Evolutionary conservation across 2,888 invertebrate species (phyloP), one percentile per base, ranked within the genome.

Genomic region (Dromius quadrimaculatus): DNA sequence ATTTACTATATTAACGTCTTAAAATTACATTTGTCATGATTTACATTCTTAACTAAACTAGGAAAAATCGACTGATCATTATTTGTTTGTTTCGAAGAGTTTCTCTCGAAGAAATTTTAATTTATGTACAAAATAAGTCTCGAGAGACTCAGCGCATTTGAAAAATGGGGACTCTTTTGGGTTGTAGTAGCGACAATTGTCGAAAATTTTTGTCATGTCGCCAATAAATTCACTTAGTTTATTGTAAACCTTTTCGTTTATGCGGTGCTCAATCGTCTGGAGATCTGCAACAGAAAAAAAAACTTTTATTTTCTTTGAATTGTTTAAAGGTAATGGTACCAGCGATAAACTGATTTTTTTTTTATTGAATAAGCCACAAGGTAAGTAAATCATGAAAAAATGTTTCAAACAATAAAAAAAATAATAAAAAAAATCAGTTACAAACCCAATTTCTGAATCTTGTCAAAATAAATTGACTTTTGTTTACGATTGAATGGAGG

Each of bases 121-220:
- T 87, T 95, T 95, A 84, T 94, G 93, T 81, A 95, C 94, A 86
- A 98, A 98, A 83, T 92, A 97, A 72, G 93, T 92, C 85, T 98
- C 98, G 73, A 98, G 87, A 65, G 93, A 92, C 82, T 97, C 97
- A 17, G 98, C 98, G 85, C 97, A 97, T 79, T 96, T 93, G 85
- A 94, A 97, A 84, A 97, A 97, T 73, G 95, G 93, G 13, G 97
- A 95, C 82, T 96, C 96, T 80, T 93, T 92, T 71, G 96, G 94
- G 84, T 98, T 98, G 85, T 97, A 98, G 81, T 95, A 95, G 75
- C 98, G 92, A 87, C 98, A 98, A 84, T 99, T 99, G 85, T 98
- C 97, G 84, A 98, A 98, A 80, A 99, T 96, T 84, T 96, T 95
- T 73, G 95, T 97, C 90, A 98, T 95, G 82, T 98, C 98, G 81